Base-by-base conservation (phyloP, 2,888 invertebrate genomes). In the Papilio elwesi region DNA sequence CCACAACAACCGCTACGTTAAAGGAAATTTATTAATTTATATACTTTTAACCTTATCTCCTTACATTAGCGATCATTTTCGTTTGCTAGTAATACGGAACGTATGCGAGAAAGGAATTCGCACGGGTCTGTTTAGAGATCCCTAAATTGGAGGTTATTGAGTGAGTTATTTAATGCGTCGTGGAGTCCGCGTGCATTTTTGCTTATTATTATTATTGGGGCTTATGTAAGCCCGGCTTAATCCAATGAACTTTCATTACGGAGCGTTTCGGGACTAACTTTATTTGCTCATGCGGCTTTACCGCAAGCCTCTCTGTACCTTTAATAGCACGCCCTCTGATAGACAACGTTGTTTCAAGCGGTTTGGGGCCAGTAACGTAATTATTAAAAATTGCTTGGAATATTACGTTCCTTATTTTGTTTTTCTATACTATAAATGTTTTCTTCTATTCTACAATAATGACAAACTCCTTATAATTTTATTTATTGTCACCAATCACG, bases 221-320 rank as follows among this genome's bases (percentile, higher is more conserved):
- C 87, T 87, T 87, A 86, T 78, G 80, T 87, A 88, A 87, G 87
- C 89, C 81, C 82, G 79, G 80, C 79, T 82, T 93, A 93, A 93
- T 93, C 93, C 93, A 92, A 93, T 93, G 90, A 90, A 91, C 85
- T 90, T 90, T 91, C 90, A 92, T 93, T 93, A 92, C 83, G 74
- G 83, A 81, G 87, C 92, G 91, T 90, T 91, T 87, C 84, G 86
- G 85, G 81, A 82, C 78, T 85, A 89, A 90, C 86, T 87, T 93
- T 93, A 92, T 93, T 93, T 93, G 90, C 89, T 88, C 82, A 77
- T 81, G 84, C 80, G 85, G 91, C 88, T 90, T 87, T 86, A 79
- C 78, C 74, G 76, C 80, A 83, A 91, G 89, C 91, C 91, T 88
- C 86, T 85, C 85, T 85, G 85, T 88, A 83, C 84, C 83, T 86